These are phyloP conservation scores for Selenia dentaria DNA, from an alignment of 2,888 invertebrate species.

Conservation along the genomic window DNA sequence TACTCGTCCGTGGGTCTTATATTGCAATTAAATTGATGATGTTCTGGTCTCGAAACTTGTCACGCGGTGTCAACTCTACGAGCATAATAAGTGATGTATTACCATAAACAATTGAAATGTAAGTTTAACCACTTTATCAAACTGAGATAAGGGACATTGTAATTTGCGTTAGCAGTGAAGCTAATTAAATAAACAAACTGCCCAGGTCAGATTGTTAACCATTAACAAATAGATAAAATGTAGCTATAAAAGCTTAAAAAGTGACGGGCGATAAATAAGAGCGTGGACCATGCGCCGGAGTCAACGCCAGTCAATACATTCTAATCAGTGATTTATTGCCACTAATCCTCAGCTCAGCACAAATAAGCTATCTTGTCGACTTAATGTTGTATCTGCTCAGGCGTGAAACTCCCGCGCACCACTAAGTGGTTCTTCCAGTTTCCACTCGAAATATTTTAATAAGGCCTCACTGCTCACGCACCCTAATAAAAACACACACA, in stretches of 20 bases:
- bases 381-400: slow-evolving; percentile 83
- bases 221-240: slow-evolving; percentile 69
- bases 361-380: slow-evolving; percentile 85
- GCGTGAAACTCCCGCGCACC: slow-evolving; percentile 84
- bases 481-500: slow-evolving; percentile 80
- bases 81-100: slow-evolving; percentile 28
- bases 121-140: slow-evolving; percentile 43
- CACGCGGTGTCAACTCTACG: slow-evolving; percentile 11
- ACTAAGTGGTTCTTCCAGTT: slow-evolving; percentile 85
- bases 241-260: slow-evolving; percentile 71
- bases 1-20: slow-evolving; percentile 11
- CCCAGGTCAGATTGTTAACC: slow-evolving; percentile 58
- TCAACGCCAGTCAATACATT: slow-evolving; percentile 83
- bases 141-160: slow-evolving; percentile 48
- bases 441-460: slow-evolving; percentile 85
- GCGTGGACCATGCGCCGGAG: slow-evolving; percentile 66
- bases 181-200: slow-evolving; percentile 69
- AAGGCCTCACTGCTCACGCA: slow-evolving; percentile 83
- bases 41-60: slow-evolving; percentile 12
- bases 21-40: slow-evolving; percentile 10
- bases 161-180: slow-evolving; percentile 55
- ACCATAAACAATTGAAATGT: slow-evolving; percentile 52
- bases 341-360: slow-evolving; percentile 83
- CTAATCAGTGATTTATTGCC: slow-evolving; percentile 84
- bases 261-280: slow-evolving; percentile 71